These are phyloP conservation scores for Noctua fimbriata DNA, from an alignment of 2,888 invertebrate species.

Conservation along the genomic window DNA sequence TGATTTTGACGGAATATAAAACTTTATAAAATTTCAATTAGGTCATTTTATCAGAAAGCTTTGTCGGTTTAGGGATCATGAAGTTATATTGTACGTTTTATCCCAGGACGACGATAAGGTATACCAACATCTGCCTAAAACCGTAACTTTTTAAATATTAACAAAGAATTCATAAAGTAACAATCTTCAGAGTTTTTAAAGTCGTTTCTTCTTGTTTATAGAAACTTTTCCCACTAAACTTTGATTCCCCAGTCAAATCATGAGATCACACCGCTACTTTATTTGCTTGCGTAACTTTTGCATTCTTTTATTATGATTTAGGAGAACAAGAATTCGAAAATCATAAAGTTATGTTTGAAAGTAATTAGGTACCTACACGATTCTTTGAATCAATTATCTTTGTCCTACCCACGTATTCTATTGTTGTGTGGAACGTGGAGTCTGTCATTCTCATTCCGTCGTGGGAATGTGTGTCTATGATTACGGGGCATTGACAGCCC, in stretches of 20 bases:
- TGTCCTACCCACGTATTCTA: conserved; percentile 56
- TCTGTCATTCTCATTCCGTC: conserved; percentile 62
- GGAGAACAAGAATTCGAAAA: conserved; percentile 20
- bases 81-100: conserved; percentile 5
- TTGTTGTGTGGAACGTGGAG: conserved; percentile 58
- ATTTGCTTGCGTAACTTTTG: conserved; percentile 31
- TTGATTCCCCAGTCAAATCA: conserved; percentile 56
- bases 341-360: conserved; percentile 24
- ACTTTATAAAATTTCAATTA: neutral
- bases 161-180: conserved; percentile 48
- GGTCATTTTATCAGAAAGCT: neutral
- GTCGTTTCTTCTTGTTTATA: conserved; percentile 41
- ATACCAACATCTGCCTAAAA: conserved; percentile 6
- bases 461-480: conserved; percentile 68
- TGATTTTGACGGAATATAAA: neutral
- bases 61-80: conserved; percentile 9
- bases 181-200: conserved; percentile 44
- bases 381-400: conserved; percentile 62
- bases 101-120: conserved; percentile 7
- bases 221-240: conserved; percentile 41
- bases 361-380: conserved; percentile 27
- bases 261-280: conserved; percentile 37
- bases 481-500: conserved; percentile 63
- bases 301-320: conserved; percentile 18
- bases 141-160: conserved; percentile 34